Evolutionary conservation across 2,113 vertebrate species (phyloP), one percentile per base, ranked within the genome.

Genomic region (Lepus americanus): DNA sequence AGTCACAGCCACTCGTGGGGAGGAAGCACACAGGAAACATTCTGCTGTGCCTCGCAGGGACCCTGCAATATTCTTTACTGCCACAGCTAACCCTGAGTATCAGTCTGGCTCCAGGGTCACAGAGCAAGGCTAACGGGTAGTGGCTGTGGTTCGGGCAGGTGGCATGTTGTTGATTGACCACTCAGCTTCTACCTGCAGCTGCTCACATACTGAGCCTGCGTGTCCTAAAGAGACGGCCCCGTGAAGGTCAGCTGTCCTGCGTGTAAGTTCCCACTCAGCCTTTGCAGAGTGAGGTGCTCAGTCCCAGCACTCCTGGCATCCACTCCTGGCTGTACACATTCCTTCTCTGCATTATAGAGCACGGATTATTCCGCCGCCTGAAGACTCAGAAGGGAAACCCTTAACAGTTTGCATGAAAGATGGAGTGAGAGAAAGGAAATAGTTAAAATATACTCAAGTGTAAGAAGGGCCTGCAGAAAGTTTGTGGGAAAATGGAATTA

Each of bases 301-400:
- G 0, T 87, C 33, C 49, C 76, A 31, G 33, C 7, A 49, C 49
- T 73, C 44, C 66, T 29, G 39, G 63, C 69, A 64, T 67, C 66
- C 31, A 51, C 53, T 39, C 12, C 66, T 49, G 22, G 31, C 86
- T 66, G 81, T 87, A 22, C 49, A 93, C 19, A 36, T 83, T 33
- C 87, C 44, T 51, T 33, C 55, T 92, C 49, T 77, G 2, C 33
- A 1, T n/a, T 73, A 13, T 1, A 33, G 49, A n/a, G 36, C 29
- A 79, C 51, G 64, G 39, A 74, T 39, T 89, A 36, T 25, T 91
- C 23, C 73, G 39, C 87, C 83, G 74, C 33, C 17, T 81, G 59
- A 78, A 88, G 36, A 51, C 67, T 94, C 55, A 73, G 33, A 86
- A 94, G 77, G 29, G 76, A 79, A 87, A 70, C 72, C 3, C 72